These are phyloP conservation scores for Petrocephalus schoutedeni DNA, from an alignment of 2,797 vertebrate species.

Conservation along the genomic window DNA sequence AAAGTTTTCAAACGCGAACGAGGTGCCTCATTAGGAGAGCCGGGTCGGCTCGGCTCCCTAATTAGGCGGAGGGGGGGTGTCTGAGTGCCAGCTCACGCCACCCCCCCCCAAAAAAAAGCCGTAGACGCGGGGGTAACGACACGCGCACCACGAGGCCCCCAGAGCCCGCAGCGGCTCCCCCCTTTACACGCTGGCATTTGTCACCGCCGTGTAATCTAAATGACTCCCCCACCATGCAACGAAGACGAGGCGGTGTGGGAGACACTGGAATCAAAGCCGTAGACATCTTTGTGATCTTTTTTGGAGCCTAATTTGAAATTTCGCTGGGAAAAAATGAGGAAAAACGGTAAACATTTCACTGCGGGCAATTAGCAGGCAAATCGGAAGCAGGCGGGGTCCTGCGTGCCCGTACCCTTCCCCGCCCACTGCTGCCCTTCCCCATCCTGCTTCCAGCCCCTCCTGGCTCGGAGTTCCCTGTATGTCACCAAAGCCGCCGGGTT, in stretches of 20 bases:
- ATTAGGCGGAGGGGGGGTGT: conserved; percentile 66
- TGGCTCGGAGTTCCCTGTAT: background rate
- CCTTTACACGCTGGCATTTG: background rate
- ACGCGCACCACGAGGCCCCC: conserved; percentile 20
- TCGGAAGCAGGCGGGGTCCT: background rate
- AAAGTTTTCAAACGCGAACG: conserved; percentile 70
- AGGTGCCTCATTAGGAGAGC: conserved; percentile 73
- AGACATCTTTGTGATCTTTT: conserved; percentile 24
- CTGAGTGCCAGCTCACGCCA: conserved; percentile 54
- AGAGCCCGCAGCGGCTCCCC: background rate
- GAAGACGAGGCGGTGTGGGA: background rate
- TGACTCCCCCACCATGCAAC: background rate
- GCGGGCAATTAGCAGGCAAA: conserved; percentile 18
- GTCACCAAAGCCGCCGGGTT: background rate
- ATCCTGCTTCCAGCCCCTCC: background rate
- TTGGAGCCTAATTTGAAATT: conserved; percentile 21
- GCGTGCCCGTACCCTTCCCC: background rate
- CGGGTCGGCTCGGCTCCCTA: conserved; percentile 68
- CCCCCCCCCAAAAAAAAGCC: conserved; percentile 37
- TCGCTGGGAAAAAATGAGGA: background rate
- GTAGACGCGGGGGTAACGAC: conserved; percentile 62
- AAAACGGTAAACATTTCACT: conserved; percentile 19
- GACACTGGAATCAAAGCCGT: conserved; percentile 12
- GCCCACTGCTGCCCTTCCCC: background rate
- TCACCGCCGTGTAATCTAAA: background rate